Percentiles rank a stretch among this genome's conserved stretches.
Evolutionary conservation across 2,113 vertebrate genomes (phyloP).

Genomic region (Campylorhamphus procurvoides): DNA sequence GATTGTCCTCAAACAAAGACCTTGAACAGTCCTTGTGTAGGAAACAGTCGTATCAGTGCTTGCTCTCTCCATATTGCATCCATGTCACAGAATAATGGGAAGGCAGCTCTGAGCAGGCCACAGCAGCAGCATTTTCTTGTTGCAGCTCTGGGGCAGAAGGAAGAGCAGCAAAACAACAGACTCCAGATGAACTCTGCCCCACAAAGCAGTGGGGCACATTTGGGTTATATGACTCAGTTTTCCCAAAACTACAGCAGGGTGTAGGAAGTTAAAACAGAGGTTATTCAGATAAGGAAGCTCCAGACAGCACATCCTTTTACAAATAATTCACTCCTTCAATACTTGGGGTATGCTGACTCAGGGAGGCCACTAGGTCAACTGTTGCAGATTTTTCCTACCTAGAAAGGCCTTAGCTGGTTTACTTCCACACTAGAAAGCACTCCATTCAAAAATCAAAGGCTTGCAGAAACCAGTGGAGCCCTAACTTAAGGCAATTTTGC

Average conservation of each 20-base stretch:
- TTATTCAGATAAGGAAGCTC: neutral
- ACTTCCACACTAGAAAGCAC: neutral
- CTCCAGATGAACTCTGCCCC: neutral
- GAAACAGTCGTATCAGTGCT: neutral
- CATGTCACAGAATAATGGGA: rapidly evolving
- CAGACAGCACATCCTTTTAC: neutral
- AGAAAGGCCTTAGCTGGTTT: neutral
- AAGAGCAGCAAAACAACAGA: neutral
- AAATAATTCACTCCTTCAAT: neutral
- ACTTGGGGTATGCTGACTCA: neutral
- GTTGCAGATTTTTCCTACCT: neutral
- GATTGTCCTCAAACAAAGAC: neutral
- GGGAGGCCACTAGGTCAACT: neutral
- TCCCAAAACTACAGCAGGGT: neutral
- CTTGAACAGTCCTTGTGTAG: neutral
- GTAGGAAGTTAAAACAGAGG: neutral
- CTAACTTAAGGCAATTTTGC: neutral
- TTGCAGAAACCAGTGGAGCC: neutral
- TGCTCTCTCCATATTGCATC: neutral
- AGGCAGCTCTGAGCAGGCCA: neutral
- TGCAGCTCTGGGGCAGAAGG: neutral
- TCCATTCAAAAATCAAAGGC: neutral
- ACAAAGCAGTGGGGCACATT: too few relatives aligned
- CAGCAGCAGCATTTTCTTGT: neutral
- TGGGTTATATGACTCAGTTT: rapidly evolving